Percentiles rank a stretch among this genome's conserved stretches.
Evolutionary conservation across 2,797 vertebrate genomes (phyloP).

Genomic region (Enteromius treurensis): DNA sequence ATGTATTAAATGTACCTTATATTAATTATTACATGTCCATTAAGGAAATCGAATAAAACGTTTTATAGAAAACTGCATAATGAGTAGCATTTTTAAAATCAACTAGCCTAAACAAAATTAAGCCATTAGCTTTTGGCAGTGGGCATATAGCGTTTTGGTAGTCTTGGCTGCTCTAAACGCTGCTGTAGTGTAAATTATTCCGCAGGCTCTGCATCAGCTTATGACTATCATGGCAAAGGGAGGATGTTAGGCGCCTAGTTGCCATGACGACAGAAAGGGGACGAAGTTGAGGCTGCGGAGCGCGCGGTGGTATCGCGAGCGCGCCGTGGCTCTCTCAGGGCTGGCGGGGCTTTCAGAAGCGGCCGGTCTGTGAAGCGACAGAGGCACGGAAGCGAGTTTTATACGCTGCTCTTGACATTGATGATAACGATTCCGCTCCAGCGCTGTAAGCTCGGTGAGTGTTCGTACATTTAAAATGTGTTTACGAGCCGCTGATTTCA

Average conservation of each 20-base stretch:
- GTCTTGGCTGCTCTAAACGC: constrained; percentile 19
- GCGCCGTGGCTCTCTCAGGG: constrained; percentile 48
- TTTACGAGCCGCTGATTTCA: constrained; percentile 17
- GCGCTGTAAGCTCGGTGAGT: constrained; percentile 56
- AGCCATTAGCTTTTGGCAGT: constrained; percentile 18
- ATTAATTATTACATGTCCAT: not conserved
- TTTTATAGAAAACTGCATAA: not conserved
- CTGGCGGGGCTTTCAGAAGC: constrained; percentile 55
- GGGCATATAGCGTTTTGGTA: not conserved
- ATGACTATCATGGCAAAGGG: constrained; percentile 72
- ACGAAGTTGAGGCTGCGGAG: constrained; percentile 53
- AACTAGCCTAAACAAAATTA: not conserved
- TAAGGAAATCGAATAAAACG: not conserved
- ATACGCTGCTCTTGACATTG: constrained; percentile 14
- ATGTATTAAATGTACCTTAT: not conserved
- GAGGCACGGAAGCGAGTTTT: constrained; percentile 17
- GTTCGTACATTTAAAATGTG: not conserved
- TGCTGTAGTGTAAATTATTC: constrained; percentile 25
- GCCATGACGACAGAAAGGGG: constrained; percentile 88
- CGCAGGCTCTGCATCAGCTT: constrained; percentile 63
- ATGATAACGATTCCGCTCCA: constrained; percentile 28
- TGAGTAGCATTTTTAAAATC: not conserved
- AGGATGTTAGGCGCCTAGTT: constrained; percentile 93
- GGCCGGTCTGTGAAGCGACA: constrained; percentile 51
- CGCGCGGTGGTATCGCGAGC: constrained; percentile 52